phyloP scores from a whole-genome alignment of 30 jellyfish, hydroid and myxozoan species.

The Turritopsis dohrnii region DNA sequence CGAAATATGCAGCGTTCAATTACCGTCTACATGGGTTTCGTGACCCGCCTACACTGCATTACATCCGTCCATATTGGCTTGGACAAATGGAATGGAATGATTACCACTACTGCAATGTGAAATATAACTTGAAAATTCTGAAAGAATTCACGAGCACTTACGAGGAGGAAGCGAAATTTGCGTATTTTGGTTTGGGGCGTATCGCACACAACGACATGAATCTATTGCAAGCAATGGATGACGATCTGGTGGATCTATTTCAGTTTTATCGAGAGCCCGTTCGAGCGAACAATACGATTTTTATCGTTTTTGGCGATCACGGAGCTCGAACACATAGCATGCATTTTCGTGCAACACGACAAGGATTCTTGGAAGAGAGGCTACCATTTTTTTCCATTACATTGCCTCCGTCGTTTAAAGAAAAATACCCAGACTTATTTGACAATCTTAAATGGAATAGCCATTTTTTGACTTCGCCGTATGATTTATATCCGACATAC shows the following conservation, averaged over 20 bases:
- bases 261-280: conserved; percentile 17
- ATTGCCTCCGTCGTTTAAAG: conserved; percentile 45
- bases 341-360: conserved; percentile 47
- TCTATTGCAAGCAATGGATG: conserved; percentile 27
- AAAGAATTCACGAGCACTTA: conserved; percentile 20
- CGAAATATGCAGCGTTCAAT: conserved; percentile 39
- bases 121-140: not conserved
- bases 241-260: conserved; percentile 9
- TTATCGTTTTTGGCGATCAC: conserved; percentile 67
- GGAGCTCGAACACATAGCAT: conserved; percentile 49
- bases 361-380: conserved; percentile 76
- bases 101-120: not conserved
- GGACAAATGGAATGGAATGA: conserved; percentile 1
- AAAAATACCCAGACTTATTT: conserved; percentile 32
- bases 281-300: conserved; percentile 33
- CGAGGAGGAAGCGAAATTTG: conserved; percentile 26
- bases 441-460: conserved; percentile 44
- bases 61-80: conserved; percentile 67
- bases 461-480: conserved; percentile 54
- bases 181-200: conserved; percentile 12
- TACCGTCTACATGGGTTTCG: conserved; percentile 61
- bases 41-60: conserved; percentile 57
- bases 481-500: conserved; percentile 64
- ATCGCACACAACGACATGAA: conserved; percentile 40
- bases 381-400: conserved; percentile 65